Conservation (phyloP, 2,113 vertebrate species). For the Natator depressus region DNA sequence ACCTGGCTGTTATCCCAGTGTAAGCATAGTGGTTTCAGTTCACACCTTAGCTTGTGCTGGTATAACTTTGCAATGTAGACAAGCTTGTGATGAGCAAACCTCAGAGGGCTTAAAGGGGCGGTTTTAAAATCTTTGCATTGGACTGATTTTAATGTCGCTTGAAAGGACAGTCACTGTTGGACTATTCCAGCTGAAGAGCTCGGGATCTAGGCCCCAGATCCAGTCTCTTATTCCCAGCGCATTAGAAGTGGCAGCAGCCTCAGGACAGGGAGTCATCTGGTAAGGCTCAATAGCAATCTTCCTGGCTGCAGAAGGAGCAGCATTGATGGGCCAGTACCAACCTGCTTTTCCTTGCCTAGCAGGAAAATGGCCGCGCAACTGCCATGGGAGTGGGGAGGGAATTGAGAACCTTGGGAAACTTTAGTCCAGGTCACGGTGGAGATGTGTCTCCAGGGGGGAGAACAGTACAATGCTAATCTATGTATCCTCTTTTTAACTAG, state of each 20-base stretch:
- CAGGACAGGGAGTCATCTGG: not conserved
- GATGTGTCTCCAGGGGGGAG: slow-evolving; percentile 27
- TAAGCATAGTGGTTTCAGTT: not conserved
- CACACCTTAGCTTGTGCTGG: slow-evolving; percentile 11
- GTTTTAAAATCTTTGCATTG: not conserved
- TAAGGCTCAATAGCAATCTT: not conserved
- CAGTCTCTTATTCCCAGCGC: not conserved
- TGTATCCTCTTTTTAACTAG: slow-evolving; percentile 80
- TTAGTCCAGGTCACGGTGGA: not conserved
- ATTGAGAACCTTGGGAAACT: slow-evolving; percentile 28
- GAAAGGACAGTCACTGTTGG: not conserved
- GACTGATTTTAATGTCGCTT: not conserved
- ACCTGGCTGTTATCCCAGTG: not conserved
- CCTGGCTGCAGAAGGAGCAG: not conserved
- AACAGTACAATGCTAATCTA: slow-evolving; percentile 71
- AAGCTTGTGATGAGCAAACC: not conserved
- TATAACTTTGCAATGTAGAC: slow-evolving; percentile 4
- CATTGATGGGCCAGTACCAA: not conserved
- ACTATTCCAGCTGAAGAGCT: not conserved
- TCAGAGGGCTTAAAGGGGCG: not conserved
- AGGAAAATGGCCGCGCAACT: not conserved
- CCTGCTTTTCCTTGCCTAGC: not conserved
- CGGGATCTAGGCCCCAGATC: not conserved
- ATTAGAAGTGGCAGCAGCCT: not conserved
- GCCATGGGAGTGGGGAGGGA: slow-evolving; percentile 6